A percentile compares a stretch with the other conserved stretches of the same genome.
Conservation (phyloP, 23 tunicate species). For the Corella eumyota region DNA sequence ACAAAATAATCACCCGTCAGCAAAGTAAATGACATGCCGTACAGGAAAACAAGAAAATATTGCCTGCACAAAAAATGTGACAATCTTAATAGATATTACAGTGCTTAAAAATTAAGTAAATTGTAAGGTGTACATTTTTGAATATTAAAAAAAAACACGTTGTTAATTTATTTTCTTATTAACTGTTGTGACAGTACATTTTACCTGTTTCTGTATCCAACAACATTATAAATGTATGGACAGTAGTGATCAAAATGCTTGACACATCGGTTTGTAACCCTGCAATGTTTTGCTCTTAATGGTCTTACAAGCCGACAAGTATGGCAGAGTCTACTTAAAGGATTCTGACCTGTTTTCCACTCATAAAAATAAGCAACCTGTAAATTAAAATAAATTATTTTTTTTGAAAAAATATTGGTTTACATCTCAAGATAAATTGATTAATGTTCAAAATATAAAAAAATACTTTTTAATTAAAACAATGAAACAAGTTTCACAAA, state of each 20-base stretch:
- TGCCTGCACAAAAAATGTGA: constrained; percentile 23
- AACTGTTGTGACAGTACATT: neutral
- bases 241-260: constrained; percentile 98
- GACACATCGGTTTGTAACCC: constrained; percentile 92
- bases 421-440: no score
- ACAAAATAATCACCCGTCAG: constrained; percentile 67
- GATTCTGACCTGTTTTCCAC: constrained; percentile 90
- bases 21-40: constrained; percentile 51
- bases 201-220: constrained; percentile 87
- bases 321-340: constrained; percentile 83
- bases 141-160: no score
- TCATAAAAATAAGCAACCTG: constrained; percentile 91
- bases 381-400: constrained; percentile 1
- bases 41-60: constrained; percentile 66
- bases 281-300: constrained; percentile 90
- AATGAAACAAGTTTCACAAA: no score
- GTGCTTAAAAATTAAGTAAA: neutral
- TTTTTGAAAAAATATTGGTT: no score
- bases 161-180: no score
- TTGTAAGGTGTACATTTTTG: no score
- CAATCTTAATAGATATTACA: neutral
- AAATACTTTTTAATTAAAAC: no score
- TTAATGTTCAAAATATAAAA: no score
- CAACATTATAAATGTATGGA: constrained; percentile 85
- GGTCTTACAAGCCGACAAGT: constrained; percentile 93